phyloP scores from a whole-genome alignment of 2,797 vertebrate genomes.

The Triplophysa yarkandensis region DNA sequence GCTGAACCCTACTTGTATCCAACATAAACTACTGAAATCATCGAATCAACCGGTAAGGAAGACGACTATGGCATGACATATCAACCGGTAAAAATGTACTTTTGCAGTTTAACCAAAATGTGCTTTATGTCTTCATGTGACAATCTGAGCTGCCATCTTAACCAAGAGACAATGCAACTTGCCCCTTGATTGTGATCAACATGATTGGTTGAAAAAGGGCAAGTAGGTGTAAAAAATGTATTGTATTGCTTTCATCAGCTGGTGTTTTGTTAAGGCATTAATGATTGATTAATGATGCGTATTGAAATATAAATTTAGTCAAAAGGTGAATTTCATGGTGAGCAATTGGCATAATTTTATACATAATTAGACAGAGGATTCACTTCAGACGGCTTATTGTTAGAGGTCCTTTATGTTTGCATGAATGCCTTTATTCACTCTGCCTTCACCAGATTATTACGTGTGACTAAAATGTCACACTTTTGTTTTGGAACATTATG shows the following conservation, averaged over 20 bases:
- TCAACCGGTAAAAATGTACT: conserved; percentile 54
- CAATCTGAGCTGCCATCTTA: conserved; percentile 71
- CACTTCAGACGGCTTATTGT: conserved; percentile 69
- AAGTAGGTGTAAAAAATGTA: conserved; percentile 30
- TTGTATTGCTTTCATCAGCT: conserved; percentile 45
- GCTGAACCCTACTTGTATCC: conserved; percentile 59
- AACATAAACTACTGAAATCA: conserved; percentile 62
- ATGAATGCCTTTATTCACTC: conserved; percentile 30
- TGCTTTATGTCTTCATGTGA: conserved; percentile 74
- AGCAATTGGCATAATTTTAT: conserved; percentile 57
- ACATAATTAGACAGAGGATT: conserved; percentile 58
- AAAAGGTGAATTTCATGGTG: conserved; percentile 60
- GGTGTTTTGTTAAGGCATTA: conserved; percentile 61
- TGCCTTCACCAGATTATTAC: conserved; percentile 25
- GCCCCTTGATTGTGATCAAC: conserved; percentile 63
- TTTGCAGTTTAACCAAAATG: conserved; percentile 69
- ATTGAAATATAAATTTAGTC: conserved; percentile 56
- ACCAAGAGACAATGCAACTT: conserved; percentile 58
- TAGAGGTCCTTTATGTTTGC: conserved; percentile 19
- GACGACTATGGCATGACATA: conserved; percentile 53
- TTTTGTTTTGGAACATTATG: background rate
- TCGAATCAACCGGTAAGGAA: conserved; percentile 40
- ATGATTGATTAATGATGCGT: conserved; percentile 59
- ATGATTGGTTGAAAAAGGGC: conserved; percentile 58
- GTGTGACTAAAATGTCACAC: conserved; percentile 1